Conservation (phyloP, 1,140 invertebrate species). For the Eumeta japonica region DNA sequence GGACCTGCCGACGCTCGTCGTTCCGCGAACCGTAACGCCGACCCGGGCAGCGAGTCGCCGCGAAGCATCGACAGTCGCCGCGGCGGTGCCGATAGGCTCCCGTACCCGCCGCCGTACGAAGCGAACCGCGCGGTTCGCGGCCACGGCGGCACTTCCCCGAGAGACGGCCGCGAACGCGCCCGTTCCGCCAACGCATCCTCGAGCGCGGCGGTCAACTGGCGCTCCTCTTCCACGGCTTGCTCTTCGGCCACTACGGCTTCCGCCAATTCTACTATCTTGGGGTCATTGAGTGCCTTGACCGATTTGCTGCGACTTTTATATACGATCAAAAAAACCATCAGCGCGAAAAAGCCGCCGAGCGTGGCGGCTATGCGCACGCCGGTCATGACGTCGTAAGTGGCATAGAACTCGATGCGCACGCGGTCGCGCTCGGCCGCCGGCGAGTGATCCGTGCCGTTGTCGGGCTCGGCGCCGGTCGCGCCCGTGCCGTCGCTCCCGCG, state of each 20-base stretch:
- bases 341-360: constrained; percentile 81
- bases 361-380: constrained; percentile 85
- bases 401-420: constrained; percentile 77
- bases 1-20: constrained; percentile 53
- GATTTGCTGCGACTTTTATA: constrained; percentile 82
- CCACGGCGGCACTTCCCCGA: constrained; percentile 51
- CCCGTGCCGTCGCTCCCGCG: constrained; percentile 25
- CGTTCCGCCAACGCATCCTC: constrained; percentile 65
- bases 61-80: constrained; percentile 56
- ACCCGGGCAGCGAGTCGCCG: constrained; percentile 57
- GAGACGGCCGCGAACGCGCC: constrained; percentile 42
- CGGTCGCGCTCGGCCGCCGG: constrained; percentile 55
- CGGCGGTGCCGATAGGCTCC: constrained; percentile 66
- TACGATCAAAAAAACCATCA: constrained; percentile 83
- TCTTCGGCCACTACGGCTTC: constrained; percentile 75
- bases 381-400: constrained; percentile 88
- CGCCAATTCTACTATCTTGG: constrained; percentile 63
- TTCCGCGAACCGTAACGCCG: constrained; percentile 56
- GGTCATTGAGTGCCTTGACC: constrained; percentile 67
- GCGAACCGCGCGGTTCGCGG: constrained; percentile 63
- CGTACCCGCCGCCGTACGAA: constrained; percentile 70
- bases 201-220: constrained; percentile 68
- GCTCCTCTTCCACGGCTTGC: constrained; percentile 69
- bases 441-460: constrained; percentile 34
- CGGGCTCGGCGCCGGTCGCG: constrained; percentile 14